Percentiles rank a stretch among this genome's conserved stretches.
Conservation (phyloP, 2,888 invertebrate genomes). For the Blastobasis lacticolella region DNA sequence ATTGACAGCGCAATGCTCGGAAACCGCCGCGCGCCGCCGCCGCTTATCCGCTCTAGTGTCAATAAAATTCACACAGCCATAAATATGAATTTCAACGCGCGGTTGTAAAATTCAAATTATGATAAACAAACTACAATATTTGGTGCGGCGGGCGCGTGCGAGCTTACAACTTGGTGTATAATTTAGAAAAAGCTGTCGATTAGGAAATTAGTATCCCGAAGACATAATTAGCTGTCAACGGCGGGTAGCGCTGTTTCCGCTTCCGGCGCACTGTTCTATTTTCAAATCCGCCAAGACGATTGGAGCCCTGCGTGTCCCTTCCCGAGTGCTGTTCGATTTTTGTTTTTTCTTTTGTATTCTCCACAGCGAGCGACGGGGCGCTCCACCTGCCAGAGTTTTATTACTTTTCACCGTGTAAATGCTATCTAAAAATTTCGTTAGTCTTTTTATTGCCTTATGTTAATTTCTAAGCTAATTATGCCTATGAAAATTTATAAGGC, state of each 20-base stretch:
- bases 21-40: conserved; percentile 28
- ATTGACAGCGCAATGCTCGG: conserved; percentile 38
- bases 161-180: conserved; percentile 20
- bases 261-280: conserved; percentile 67
- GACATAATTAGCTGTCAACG: conserved; percentile 71
- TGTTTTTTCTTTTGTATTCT: conserved; percentile 19
- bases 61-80: conserved; percentile 51
- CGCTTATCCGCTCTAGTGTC: conserved; percentile 42
- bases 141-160: conserved; percentile 22
- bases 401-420: conserved; percentile 53
- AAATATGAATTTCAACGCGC: conserved; percentile 56
- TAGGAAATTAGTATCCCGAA: conserved; percentile 57
- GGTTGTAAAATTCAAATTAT: conserved; percentile 61
- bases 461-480: conserved; percentile 73
- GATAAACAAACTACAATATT: conserved; percentile 47
- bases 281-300: conserved; percentile 54
- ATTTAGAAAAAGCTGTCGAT: conserved; percentile 60
- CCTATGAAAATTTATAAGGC: conserved; percentile 70
- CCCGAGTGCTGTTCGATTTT: conserved; percentile 20
- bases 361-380: conserved; percentile 13
- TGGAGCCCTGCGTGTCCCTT: conserved; percentile 26
- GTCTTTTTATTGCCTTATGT: conserved; percentile 68
- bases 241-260: conserved; percentile 61
- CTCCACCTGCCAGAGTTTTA: conserved; percentile 60
- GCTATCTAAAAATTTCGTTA: conserved; percentile 70